Evolutionary conservation across 2,113 vertebrate species (phyloP), one percentile per base, ranked within the genome.

Genomic region (Panurus biarmicus): DNA sequence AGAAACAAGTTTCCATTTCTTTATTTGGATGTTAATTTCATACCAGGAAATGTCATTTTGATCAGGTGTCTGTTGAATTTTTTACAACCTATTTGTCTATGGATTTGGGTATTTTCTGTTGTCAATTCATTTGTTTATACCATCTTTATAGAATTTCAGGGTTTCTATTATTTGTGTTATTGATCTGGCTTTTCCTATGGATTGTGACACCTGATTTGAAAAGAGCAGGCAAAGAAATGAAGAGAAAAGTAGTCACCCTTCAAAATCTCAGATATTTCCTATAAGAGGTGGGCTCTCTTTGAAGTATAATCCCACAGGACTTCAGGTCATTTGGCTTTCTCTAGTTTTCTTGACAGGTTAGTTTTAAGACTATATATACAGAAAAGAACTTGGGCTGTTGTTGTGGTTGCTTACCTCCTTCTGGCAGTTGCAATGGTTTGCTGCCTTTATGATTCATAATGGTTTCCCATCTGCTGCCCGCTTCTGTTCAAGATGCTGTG

Each of bases 391-490:
- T 51, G 54, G 45, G 22, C 42, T 89, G 29, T n/a, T 88, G 62
- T 94, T 95, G 62, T 89, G 89, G 80, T 87, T 95, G 70, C 78
- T 95, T 91, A 19, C 66, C 29, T 89, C 91, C 94, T 90, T 91
- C 94, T 95, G 77, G 78, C 81, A 77, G 33, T 77, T 74, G 75
- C 51, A 87, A 93, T 92, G 89, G 81, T 91, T 95, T 92, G 57
- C 77, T 96, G 84, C 93, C 81, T 89, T 87, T 87, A 38, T 90
- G 94, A 96, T 90, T 94, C 93, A 96, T 96, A 89, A 82, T 85
- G 87, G 50, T 54, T 94, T 79, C 66, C 93, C 94, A 96, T 95
- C 84, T 96, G 91, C 74, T 87, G 74, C 58, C 94, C 79, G 29
- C 45, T 89, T 82, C 91, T 94, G 61, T 54, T 94, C 76, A 92